Evolutionary conservation across 2,797 vertebrate species (phyloP).

Genomic region (Girardinus metallicus): DNA sequence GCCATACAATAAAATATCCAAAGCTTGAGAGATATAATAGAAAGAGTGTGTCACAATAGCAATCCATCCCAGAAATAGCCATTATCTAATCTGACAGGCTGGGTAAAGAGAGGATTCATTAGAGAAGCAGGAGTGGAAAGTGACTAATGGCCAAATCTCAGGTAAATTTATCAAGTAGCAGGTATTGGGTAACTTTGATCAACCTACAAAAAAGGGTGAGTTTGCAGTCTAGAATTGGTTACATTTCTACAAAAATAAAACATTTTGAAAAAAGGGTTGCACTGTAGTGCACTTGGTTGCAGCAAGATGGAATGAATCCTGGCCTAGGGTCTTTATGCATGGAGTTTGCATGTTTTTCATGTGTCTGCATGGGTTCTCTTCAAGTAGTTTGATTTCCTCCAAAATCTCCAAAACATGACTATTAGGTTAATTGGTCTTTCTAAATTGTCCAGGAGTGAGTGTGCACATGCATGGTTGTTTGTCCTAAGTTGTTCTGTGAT

Average conservation of each 20-base stretch:
- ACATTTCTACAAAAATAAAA: background rate
- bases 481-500: too few species aligned
- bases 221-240: background rate
- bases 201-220: background rate
- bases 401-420: too few species aligned
- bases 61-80: background rate
- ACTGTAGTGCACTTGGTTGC: too few species aligned
- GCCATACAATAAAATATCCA: background rate
- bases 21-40: background rate
- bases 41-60: background rate
- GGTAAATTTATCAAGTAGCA: background rate
- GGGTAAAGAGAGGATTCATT: background rate
- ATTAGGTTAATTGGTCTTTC: too few species aligned
- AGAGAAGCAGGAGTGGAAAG: background rate
- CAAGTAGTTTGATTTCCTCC: too few species aligned
- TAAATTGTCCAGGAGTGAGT: too few species aligned
- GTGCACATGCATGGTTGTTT: too few species aligned
- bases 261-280: too few species aligned
- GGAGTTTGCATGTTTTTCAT: too few species aligned
- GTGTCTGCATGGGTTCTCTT: too few species aligned
- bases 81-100: background rate
- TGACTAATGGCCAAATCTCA: background rate
- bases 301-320: background rate
- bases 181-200: background rate
- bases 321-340: too few species aligned